Base-by-base conservation (phyloP, 2,888 invertebrate species). In the Chydorus sphaericus region DNA sequence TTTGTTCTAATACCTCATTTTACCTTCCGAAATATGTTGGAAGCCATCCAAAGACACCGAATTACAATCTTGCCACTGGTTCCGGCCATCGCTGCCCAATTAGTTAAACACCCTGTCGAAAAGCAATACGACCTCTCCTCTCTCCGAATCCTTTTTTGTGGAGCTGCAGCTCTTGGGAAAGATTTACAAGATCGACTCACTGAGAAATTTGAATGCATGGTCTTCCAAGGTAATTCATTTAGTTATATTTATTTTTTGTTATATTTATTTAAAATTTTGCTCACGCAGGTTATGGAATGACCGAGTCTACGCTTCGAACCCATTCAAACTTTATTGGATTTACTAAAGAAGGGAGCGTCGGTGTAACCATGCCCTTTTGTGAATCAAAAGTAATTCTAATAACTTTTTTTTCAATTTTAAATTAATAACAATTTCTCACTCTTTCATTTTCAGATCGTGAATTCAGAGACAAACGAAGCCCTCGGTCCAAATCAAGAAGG, bases 41-140 rank as follows among this genome's bases (percentile, higher is more conserved):
- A 44, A 16, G 44, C 44, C 20, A 44, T 44, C 14, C 44, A 44
- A 23, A n/a, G n/a, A n/a, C n/a, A n/a, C n/a, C n/a, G n/a, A n/a
- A n/a, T n/a, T n/a, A n/a, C n/a, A n/a, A n/a, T n/a, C n/a, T n/a
- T n/a, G n/a, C n/a, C n/a, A n/a, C n/a, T n/a, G n/a, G 38, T 7
- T 7, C 87, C 89, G 0, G 86, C 87, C 0, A 71, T 89, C 5
- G 69, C 86, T 23, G 72, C 84, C 3, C 85, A 85, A 69, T 67
- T 89, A 57, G 81, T 82, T 0, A 79, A 82, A 16, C 82, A 83
- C 68, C 83, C 85, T 0, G 69, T 75, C 30, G 79, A 85, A 5
- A 77, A 75, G 52, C 75, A 77, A 60, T 79, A 80, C 57, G 82
- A 85, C 63, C 68, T 88, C 51, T 71, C 77, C 28, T 76, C 75